Conservation (phyloP, 2,888 invertebrate species). For the Drosophila neoperkinsi region DNA sequence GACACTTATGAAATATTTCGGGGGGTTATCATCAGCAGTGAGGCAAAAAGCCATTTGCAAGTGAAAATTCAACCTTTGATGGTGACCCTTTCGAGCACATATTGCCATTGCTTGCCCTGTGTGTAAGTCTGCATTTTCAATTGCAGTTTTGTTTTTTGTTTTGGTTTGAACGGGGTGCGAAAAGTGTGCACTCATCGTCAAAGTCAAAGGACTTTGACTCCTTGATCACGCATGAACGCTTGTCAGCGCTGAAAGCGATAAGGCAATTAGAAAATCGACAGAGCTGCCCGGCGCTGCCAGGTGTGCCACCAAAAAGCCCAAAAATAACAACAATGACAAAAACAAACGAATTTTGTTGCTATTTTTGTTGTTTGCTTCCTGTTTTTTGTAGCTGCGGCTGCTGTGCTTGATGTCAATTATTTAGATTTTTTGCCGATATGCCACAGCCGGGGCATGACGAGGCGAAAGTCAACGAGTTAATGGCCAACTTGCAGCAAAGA, state of each 20-base stretch:
- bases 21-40: constrained; percentile 44
- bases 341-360: constrained; percentile 5
- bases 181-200: constrained; percentile 73
- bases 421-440: constrained; percentile 62
- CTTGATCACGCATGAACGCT: constrained; percentile 61
- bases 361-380: not conserved
- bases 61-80: constrained; percentile 62
- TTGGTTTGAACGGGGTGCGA: constrained; percentile 31
- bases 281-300: constrained; percentile 28
- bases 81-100: constrained; percentile 38
- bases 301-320: constrained; percentile 26
- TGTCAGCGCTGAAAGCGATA: constrained; percentile 80
- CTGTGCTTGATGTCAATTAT: constrained; percentile 73
- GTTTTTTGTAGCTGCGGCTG: constrained; percentile 9
- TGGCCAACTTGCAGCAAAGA: constrained; percentile 62
- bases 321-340: constrained; percentile 27
- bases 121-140: constrained; percentile 17
- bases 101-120: constrained; percentile 60
- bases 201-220: constrained; percentile 75
- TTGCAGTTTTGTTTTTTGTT: constrained; percentile 11
- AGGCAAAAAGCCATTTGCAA: constrained; percentile 65
- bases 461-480: constrained; percentile 52
- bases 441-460: constrained; percentile 36
- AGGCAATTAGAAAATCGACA: constrained; percentile 78
- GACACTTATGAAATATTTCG: constrained; percentile 74